phyloP scores from a whole-genome alignment of 2,113 vertebrate species.

The Scytalopus superciliaris region DNA sequence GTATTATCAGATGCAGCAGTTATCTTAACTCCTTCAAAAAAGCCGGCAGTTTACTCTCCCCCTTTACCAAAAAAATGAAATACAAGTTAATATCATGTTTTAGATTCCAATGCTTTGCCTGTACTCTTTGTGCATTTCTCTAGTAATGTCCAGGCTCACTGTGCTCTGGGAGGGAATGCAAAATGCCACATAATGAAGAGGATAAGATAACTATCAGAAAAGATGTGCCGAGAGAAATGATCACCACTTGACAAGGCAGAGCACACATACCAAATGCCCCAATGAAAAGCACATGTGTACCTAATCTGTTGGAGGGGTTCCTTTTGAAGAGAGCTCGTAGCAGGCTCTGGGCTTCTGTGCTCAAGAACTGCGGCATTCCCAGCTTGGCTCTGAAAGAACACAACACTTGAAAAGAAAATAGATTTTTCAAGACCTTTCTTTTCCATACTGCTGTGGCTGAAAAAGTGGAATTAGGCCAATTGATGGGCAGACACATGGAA shows the following conservation, averaged over 20 bases:
- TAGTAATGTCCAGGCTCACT: neutral
- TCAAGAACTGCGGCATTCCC: slow-evolving; percentile 96
- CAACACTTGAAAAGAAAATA: slow-evolving; percentile 43
- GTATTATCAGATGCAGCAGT: neutral
- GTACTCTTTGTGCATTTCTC: neutral
- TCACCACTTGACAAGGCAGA: neutral
- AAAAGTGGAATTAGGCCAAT: neutral
- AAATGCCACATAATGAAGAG: neutral
- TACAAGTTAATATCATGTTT: neutral
- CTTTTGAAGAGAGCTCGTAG: slow-evolving; percentile 95
- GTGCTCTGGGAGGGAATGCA: neutral
- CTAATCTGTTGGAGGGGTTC: slow-evolving; percentile 92
- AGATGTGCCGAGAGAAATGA: neutral
- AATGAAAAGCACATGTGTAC: slow-evolving; percentile 33
- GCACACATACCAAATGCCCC: fast-evolving
- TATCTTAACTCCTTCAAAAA: neutral
- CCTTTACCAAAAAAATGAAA: neutral
- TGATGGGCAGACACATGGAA: neutral
- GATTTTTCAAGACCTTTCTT: neutral
- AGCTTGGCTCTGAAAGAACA: slow-evolving; percentile 87
- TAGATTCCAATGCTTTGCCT: neutral
- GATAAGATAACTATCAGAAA: neutral
- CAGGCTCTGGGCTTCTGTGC: slow-evolving; percentile 91
- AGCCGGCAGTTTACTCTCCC: neutral
- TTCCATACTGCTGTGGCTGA: neutral